Base-by-base conservation (phyloP, 1,140 invertebrate species). In the Cheumatopsyche charites region DNA sequence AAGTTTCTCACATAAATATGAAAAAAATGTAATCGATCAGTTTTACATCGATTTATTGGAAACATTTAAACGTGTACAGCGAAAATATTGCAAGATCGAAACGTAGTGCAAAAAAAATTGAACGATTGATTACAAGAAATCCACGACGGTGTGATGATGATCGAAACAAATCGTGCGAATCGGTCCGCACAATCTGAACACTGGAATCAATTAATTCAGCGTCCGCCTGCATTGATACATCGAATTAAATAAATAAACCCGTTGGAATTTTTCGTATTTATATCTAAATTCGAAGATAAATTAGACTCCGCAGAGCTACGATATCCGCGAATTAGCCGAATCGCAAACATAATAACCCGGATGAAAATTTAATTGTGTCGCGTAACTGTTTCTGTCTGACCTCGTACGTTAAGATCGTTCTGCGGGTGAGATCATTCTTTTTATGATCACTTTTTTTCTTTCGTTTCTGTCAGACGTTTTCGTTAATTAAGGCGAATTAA, bases 161-260 rank as follows among this genome's bases (percentile, higher is more conserved):
- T 58, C 21, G 43, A 58, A 58, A 58, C 55, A 26, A 58, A 58
- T 58, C 55, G 55, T 58, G 55, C 55, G 55, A 58, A 55, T 55
- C 49, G 49, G 49, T 36, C 29, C 29, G 29, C 29, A 36, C 29
- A 36, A 36, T 36, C 29, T 36, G 29, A 36, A 36, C 49, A 23
- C 17, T 55, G 15, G 49, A 55, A 58, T 58, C 55, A 26, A 58
- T 58, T 58, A 58, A 58, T 58, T 58, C 23, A 23, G 55, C 21
- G 21, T 58, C 43, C 55, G 55, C 7, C 23, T 36, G 29, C 29
- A 3, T 3, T 25, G 23, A 15, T 36, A 36, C 3, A 36, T 3
- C 9, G 15, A 47, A 23, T 25, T 23, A 58, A 23, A 58, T 58
- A 58, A 58, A 58, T 26, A 58, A 58, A 58, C 13, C 7, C 55